phyloP scores from a whole-genome alignment of 2,113 vertebrate genomes.

The Halichoerus grypus region DNA sequence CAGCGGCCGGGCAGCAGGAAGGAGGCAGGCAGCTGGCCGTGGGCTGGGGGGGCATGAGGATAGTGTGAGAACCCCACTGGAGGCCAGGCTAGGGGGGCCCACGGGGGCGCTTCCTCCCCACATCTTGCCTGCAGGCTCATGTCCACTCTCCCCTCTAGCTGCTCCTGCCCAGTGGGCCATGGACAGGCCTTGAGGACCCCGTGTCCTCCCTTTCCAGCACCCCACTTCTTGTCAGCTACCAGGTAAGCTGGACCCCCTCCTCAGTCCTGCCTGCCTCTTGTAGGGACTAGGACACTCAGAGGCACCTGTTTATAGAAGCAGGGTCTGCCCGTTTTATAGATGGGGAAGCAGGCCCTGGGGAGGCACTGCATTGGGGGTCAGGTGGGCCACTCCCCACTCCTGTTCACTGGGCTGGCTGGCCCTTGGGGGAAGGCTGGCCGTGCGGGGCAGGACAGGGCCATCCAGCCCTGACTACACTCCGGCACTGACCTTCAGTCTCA shows the following conservation, averaged over 20 bases:
- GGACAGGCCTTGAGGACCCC: constrained; percentile 90
- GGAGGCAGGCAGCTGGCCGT: neutral
- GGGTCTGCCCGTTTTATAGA: neutral
- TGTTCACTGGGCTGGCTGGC: neutral
- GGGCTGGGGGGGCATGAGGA: neutral
- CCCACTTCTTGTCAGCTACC: constrained; percentile 91
- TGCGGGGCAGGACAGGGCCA: no score
- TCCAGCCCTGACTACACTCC: neutral
- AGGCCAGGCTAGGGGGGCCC: neutral
- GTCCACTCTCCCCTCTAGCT: constrained; percentile 88
- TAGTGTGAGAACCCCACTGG: neutral
- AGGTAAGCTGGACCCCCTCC: constrained; percentile 87
- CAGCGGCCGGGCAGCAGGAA: neutral
- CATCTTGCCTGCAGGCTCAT: neutral
- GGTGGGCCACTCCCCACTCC: neutral
- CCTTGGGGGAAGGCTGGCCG: neutral
- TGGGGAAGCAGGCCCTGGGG: neutral
- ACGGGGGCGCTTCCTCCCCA: neutral
- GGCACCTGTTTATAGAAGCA: neutral
- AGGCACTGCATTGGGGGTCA: neutral
- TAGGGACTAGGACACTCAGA: neutral
- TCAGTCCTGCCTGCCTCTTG: neutral
- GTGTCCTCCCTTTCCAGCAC: constrained; percentile 91
- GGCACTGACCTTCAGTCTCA: constrained; percentile 59
- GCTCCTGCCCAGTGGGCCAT: constrained; percentile 87